A percentile compares a stretch with the other conserved stretches of the same genome.
Conservation (phyloP, 2,888 invertebrate genomes). For the Capitulum mitella region DNA sequence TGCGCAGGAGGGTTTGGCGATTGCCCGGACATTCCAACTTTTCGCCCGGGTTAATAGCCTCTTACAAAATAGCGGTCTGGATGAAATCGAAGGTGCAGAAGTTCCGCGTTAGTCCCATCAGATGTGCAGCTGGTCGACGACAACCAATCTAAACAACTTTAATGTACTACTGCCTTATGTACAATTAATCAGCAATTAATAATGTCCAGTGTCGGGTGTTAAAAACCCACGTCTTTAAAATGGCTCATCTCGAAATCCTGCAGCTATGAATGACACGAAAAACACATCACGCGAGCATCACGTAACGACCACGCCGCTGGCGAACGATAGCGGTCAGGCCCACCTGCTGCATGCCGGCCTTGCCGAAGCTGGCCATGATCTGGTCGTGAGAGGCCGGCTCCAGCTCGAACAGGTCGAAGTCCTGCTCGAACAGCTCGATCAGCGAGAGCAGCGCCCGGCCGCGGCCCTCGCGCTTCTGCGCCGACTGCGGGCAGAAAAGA, state of each 20-base stretch:
- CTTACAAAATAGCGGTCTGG: background rate
- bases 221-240: too few species aligned
- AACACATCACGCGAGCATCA: too few species aligned
- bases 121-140: background rate
- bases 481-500: background rate
- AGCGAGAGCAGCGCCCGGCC: constrained; percentile 3
- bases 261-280: too few species aligned
- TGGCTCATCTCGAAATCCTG: too few species aligned
- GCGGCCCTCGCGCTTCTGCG: background rate
- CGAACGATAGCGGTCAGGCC: too few species aligned
- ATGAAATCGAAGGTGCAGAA: too few species aligned
- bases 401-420: constrained; percentile 14
- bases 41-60: too few species aligned
- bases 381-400: constrained; percentile 16
- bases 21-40: background rate
- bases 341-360: constrained; percentile 14
- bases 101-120: background rate
- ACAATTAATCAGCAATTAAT: too few species aligned
- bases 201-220: too few species aligned
- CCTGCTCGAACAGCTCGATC: constrained; percentile 13
- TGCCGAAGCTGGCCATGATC: constrained; percentile 13
- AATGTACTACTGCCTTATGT: too few species aligned
- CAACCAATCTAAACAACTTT: background rate
- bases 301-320: background rate
- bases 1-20: background rate